Conservation (phyloP, 2,113 vertebrate genomes). For the Brachypodius melanocephalos region DNA sequence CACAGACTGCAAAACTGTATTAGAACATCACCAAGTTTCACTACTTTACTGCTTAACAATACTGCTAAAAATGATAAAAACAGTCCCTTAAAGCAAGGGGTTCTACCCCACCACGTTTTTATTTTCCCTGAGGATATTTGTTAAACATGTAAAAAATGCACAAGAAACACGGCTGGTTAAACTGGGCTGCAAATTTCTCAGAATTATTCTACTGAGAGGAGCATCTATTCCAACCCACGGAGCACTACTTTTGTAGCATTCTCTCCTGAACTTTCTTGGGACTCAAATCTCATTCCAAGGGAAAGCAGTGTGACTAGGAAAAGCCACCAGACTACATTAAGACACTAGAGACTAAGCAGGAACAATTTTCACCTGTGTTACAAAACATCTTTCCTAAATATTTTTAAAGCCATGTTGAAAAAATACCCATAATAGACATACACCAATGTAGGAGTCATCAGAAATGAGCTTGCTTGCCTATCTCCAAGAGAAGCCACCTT, state of each 20-base stretch:
- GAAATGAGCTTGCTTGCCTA: background rate
- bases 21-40: background rate
- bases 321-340: background rate
- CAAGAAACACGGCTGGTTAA: background rate
- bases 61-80: background rate
- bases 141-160: background rate
- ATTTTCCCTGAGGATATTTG: background rate
- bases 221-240: background rate
- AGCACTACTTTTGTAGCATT: background rate
- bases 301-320: background rate
- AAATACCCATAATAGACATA: background rate
- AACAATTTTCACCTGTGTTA: background rate
- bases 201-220: background rate
- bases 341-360: background rate
- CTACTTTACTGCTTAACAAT: background rate
- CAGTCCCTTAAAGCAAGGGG: background rate
- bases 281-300: background rate
- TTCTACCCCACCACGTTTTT: rapidly evolving
- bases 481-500: background rate
- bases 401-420: background rate
- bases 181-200: background rate
- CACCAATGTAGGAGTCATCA: background rate
- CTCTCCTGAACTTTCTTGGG: background rate
- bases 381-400: background rate
- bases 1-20: background rate